Percentiles rank a stretch among this genome's conserved stretches.
Evolutionary conservation across 2,888 invertebrate genomes (phyloP).

Genomic region (Caenorhabditis becei): DNA sequence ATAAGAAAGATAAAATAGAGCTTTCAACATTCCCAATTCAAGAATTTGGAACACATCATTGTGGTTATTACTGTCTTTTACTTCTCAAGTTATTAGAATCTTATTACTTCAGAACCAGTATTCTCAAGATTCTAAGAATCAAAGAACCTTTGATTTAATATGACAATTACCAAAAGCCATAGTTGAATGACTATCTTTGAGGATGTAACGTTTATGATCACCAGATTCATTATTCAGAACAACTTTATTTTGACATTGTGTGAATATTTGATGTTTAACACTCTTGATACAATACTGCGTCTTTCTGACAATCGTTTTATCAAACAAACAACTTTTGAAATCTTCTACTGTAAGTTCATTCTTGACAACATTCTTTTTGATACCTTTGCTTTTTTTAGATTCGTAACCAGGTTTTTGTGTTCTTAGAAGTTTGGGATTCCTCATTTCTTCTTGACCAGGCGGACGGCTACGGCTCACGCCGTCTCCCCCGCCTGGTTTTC

Average conservation of each 20-base stretch:
- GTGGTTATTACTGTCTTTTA: constrained; percentile 64
- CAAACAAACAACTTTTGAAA: constrained; percentile 47
- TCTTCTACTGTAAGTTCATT: constrained; percentile 47
- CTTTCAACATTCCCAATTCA: constrained; percentile 61
- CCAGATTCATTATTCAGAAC: constrained; percentile 54
- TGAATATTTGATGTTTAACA: constrained; percentile 59
- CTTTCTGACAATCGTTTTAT: constrained; percentile 56
- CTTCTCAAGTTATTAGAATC: constrained; percentile 58
- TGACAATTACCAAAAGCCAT: constrained; percentile 52
- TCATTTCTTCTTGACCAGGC: constrained; percentile 37
- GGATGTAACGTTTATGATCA: no score
- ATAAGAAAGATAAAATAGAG: constrained; percentile 53
- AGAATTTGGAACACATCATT: constrained; percentile 64
- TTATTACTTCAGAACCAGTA: constrained; percentile 26
- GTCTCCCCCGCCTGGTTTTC: no score
- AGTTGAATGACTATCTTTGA: constrained; percentile 49
- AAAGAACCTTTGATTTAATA: constrained; percentile 41
- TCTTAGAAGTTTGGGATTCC: constrained; percentile 35
- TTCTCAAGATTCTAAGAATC: constrained; percentile 28
- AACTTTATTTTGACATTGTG: constrained; percentile 52
- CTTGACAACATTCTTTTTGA: constrained; percentile 59
- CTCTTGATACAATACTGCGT: constrained; percentile 56
- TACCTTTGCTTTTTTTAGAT: constrained; percentile 56
- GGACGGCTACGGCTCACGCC: no score
- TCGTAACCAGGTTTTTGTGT: constrained; percentile 29